A percentile compares a stretch with the other conserved stretches of the same genome.
These are phyloP conservation scores for Lichenostomus cassidix DNA, from an alignment of 2,113 vertebrate species.

Conservation along the genomic window DNA sequence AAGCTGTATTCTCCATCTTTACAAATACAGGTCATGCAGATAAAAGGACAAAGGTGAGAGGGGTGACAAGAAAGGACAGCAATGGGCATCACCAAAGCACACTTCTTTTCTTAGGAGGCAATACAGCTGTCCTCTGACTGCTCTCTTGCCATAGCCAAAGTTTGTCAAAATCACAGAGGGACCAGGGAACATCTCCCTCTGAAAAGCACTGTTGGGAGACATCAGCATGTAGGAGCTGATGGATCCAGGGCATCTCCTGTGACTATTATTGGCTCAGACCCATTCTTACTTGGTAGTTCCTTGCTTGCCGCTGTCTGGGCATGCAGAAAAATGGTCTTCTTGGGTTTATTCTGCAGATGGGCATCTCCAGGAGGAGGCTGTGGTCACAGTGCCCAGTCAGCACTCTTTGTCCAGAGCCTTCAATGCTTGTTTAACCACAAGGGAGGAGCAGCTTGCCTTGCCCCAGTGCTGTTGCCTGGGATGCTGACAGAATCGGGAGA, in stretches of 20 bases:
- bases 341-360: neutral
- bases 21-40: neutral
- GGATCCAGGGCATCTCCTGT: neutral
- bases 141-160: neutral
- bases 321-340: neutral
- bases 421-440: neutral
- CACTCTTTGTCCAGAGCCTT: neutral
- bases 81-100: rapidly evolving
- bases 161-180: neutral
- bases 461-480: neutral
- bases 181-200: neutral
- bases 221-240: neutral
- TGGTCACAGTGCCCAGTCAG: neutral
- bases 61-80: neutral
- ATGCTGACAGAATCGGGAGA: neutral
- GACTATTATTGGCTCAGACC: neutral
- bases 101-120: neutral
- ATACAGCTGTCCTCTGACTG: neutral
- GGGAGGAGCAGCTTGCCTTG: neutral
- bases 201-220: neutral
- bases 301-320: neutral
- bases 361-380: neutral
- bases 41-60: neutral
- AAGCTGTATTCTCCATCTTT: neutral
- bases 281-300: neutral